phyloP scores from a whole-genome alignment of 2,888 invertebrate genomes.

The Callyntrura guangdongensis region DNA sequence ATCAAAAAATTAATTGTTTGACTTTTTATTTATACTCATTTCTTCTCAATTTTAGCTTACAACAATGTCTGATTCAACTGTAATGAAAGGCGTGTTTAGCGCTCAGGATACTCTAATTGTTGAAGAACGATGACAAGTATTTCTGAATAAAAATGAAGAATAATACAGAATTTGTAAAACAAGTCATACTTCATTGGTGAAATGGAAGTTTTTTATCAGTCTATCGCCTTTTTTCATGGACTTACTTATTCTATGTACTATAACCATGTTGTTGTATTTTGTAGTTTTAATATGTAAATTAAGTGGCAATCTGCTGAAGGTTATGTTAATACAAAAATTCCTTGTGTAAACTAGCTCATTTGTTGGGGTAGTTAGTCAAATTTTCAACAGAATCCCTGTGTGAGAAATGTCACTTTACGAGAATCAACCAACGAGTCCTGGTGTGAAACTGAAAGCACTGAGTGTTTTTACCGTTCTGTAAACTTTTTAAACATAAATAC shows the following conservation, averaged over 20 bases:
- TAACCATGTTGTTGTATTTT: conserved; percentile 59
- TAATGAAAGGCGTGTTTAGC: conserved; percentile 83
- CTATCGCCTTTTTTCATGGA: conserved; percentile 65
- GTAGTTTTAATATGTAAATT: conserved; percentile 64
- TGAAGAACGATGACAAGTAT: conserved; percentile 83
- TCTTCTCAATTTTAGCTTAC: conserved; percentile 79
- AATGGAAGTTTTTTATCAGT: conserved; percentile 49
- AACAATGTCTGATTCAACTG: conserved; percentile 78
- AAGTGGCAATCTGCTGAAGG: conserved; percentile 35
- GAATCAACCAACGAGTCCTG: conserved; percentile 38
- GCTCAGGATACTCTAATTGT: conserved; percentile 84
- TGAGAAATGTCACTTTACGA: conserved; percentile 35
- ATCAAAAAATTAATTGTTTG: too few species aligned
- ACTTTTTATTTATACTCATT: background rate
- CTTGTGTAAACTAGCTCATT: conserved; percentile 34
- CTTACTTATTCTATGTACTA: conserved; percentile 41
- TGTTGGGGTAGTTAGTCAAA: background rate
- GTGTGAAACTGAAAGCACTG: conserved; percentile 53
- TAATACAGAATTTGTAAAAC: conserved; percentile 34
- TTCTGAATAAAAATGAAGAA: conserved; percentile 7
- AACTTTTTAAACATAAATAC: conserved; percentile 10
- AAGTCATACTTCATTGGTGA: conserved; percentile 22
- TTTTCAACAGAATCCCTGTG: conserved; percentile 44
- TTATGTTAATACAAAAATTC: conserved; percentile 3
- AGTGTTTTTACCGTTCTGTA: conserved; percentile 60